Conservation (phyloP, 2,113 vertebrate species). For the Lates calcarifer region DNA sequence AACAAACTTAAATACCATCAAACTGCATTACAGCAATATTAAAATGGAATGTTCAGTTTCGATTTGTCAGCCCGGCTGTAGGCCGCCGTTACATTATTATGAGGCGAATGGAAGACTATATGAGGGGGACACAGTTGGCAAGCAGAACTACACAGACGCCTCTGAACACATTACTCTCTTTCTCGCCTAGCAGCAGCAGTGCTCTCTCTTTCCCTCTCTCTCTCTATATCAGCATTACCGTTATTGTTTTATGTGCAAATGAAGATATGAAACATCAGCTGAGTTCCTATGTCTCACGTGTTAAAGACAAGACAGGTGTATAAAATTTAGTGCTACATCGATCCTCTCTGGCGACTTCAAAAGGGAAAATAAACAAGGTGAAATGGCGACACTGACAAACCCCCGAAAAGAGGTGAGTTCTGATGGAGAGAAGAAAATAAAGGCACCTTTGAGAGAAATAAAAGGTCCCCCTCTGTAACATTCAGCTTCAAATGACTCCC, state of each 20-base stretch:
- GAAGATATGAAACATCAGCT: conserved; percentile 47
- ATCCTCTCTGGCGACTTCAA: conserved; percentile 13
- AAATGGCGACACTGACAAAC: conserved; percentile 74
- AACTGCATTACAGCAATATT: conserved; percentile 90
- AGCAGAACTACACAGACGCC: conserved; percentile 59
- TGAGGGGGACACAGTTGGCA: conserved; percentile 82
- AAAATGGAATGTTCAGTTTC: conserved; percentile 89
- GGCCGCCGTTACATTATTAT: conserved; percentile 76
- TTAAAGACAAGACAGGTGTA: conserved; percentile 43
- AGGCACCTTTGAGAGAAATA: conserved; percentile 88
- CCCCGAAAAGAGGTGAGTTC: conserved; percentile 69
- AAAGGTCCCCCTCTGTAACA: conserved; percentile 82
- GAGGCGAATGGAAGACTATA: conserved; percentile 78
- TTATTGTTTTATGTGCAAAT: conserved; percentile 71
- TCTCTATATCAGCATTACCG: conserved; percentile 43
- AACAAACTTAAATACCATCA: conserved; percentile 93
- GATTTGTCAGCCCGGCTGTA: conserved; percentile 82
- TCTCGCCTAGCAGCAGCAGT: conserved; percentile 76
- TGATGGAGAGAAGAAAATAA: conserved; percentile 82
- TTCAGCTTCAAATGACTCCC: conserved; percentile 78
- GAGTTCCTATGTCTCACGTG: conserved; percentile 42
- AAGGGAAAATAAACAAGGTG: background rate
- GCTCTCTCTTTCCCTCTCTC: conserved; percentile 55
- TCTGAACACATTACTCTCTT: conserved; percentile 45
- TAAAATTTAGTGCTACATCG: conserved; percentile 56